Evolutionary conservation across 2,888 invertebrate genomes (phyloP).

Genomic region (Venustoraphidia nigricollis): DNA sequence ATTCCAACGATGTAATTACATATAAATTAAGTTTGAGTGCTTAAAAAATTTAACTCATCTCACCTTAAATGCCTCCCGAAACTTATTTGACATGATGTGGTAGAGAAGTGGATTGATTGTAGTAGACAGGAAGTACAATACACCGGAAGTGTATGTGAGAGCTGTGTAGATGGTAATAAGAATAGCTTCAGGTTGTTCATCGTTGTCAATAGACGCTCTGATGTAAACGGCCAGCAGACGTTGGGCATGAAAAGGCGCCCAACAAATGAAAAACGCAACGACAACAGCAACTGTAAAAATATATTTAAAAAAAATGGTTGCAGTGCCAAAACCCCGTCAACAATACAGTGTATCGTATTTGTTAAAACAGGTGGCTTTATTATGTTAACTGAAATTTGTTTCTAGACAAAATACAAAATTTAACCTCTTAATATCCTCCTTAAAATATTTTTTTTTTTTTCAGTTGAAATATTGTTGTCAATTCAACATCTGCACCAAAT

Average conservation of each 20-base stretch:
- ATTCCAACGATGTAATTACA: too few relatives aligned
- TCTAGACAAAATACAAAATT: too few relatives aligned
- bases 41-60: too few relatives aligned
- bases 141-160: constrained; percentile 46
- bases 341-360: too few relatives aligned
- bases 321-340: too few relatives aligned
- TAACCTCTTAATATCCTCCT: too few relatives aligned
- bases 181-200: constrained; percentile 13
- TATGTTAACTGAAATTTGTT: too few relatives aligned
- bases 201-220: constrained; percentile 20
- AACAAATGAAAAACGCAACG: constrained; percentile 48
- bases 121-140: constrained; percentile 50
- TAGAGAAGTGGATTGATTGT: constrained; percentile 55
- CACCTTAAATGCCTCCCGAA: constrained; percentile 53
- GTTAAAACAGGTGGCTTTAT: too few relatives aligned
- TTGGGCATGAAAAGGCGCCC: constrained; percentile 48
- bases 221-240: constrained; percentile 40
- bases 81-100: constrained; percentile 56
- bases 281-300: constrained; percentile 62
- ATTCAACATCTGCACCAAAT: too few relatives aligned
- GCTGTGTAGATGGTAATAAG: constrained; percentile 26
- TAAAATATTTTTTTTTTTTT: too few relatives aligned
- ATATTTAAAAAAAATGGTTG: constrained; percentile 5
- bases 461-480: too few relatives aligned
- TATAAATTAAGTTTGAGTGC: too few relatives aligned